A percentile compares a stretch with the other conserved stretches of the same genome.
Conservation (phyloP, 2,888 invertebrate genomes). For the Sclerodermus sp. region DNA sequence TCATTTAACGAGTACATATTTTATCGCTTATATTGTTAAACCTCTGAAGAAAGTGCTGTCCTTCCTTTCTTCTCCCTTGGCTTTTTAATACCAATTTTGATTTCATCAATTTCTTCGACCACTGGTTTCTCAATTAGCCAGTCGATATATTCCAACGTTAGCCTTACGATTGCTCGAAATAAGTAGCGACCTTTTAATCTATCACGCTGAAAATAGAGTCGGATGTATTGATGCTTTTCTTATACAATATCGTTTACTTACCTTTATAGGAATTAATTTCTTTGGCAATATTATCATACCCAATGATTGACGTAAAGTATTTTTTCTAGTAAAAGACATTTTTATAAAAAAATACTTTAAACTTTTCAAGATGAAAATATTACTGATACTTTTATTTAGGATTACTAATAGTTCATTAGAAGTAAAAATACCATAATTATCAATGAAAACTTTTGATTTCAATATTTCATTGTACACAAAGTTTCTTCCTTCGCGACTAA, state of each 20-base stretch:
- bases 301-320: conserved; percentile 19
- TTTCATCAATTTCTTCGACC: conserved; percentile 32
- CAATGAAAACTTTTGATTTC: no score
- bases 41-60: conserved; percentile 32
- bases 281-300: conserved; percentile 8
- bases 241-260: conserved; percentile 12
- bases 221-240: no score
- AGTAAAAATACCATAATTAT: no score
- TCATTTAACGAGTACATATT: background rate
- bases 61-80: conserved; percentile 30
- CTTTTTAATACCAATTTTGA: conserved; percentile 28
- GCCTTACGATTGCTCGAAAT: conserved; percentile 40
- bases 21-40: conserved; percentile 9
- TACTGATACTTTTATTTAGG: no score
- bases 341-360: no score
- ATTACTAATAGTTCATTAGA: no score
- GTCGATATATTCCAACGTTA: conserved; percentile 38
- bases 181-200: conserved; percentile 38
- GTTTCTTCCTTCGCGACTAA: no score
- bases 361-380: no score
- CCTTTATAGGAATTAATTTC: conserved; percentile 10
- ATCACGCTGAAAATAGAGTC: conserved; percentile 15
- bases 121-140: conserved; percentile 36
- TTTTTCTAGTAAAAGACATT: conserved; percentile 2
- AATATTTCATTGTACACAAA: no score